Evolutionary conservation across 2,888 invertebrate genomes (phyloP).

Genomic region (Aleiodes leptofemur): DNA sequence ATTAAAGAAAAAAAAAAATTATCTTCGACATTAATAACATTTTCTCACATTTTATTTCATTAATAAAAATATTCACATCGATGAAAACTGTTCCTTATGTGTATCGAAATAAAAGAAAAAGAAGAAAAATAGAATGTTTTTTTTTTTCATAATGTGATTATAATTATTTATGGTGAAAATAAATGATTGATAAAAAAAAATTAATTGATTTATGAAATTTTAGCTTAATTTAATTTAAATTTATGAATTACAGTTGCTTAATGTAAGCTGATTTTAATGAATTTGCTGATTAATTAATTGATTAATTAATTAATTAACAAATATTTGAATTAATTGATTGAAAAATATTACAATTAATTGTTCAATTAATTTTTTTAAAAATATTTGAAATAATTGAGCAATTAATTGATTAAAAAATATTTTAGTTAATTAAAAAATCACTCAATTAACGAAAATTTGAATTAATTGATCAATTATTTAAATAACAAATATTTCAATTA

Average conservation of each 20-base stretch:
- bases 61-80: slow-evolving; percentile 47
- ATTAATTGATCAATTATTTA: too few relatives aligned
- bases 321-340: too few relatives aligned
- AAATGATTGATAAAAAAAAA: slow-evolving; percentile 15
- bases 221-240: background rate
- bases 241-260: too few relatives aligned
- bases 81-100: slow-evolving; percentile 52
- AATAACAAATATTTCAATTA: too few relatives aligned
- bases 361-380: too few relatives aligned
- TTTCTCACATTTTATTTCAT: slow-evolving; percentile 44
- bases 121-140: background rate
- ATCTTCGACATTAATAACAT: slow-evolving; percentile 31
- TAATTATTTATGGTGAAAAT: slow-evolving; percentile 58
- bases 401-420: too few relatives aligned
- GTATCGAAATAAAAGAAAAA: slow-evolving; percentile 34
- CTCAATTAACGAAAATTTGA: too few relatives aligned
- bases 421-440: too few relatives aligned
- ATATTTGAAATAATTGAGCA: too few relatives aligned
- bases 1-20: slow-evolving; percentile 25
- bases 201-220: background rate
- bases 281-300: too few relatives aligned
- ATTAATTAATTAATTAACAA: slow-evolving; percentile 50
- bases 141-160: slow-evolving; percentile 40
- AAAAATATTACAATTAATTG: too few relatives aligned
- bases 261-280: too few relatives aligned